These are phyloP conservation scores for Periophthalmodon schlosseri DNA, from an alignment of 2,113 vertebrate species.

Conservation along the genomic window DNA sequence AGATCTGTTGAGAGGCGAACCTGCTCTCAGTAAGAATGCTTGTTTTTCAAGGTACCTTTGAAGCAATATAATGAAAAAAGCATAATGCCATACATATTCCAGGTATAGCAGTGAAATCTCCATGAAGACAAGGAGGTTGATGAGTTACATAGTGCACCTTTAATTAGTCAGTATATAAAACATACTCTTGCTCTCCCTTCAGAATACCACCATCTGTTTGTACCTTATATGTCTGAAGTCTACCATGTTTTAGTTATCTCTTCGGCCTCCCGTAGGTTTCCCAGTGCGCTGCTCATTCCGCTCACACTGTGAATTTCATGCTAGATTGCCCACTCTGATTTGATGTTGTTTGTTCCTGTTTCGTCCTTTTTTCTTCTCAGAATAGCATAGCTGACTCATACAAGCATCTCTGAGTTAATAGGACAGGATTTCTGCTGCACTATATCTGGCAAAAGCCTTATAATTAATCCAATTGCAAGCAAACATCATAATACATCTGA, in stretches of 20 bases:
- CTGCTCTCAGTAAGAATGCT: too few relatives aligned
- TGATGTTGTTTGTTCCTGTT: conserved; percentile 27
- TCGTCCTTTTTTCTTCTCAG: conserved; percentile 22
- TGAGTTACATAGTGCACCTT: background rate
- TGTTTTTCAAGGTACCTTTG: too few relatives aligned
- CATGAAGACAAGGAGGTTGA: too few relatives aligned
- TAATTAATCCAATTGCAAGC: background rate
- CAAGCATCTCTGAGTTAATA: conserved; percentile 30
- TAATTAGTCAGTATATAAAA: background rate
- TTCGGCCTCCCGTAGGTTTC: conserved; percentile 19
- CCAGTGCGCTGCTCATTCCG: conserved; percentile 18
- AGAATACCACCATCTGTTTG: background rate
- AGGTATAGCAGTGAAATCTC: too few relatives aligned
- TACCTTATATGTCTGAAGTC: conserved; percentile 8
- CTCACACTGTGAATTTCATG: conserved; percentile 27
- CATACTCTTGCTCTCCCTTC: too few relatives aligned
- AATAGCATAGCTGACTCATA: conserved; percentile 47
- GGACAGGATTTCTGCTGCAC: conserved; percentile 28
- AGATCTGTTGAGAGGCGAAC: too few relatives aligned
- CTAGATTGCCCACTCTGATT: conserved; percentile 22
- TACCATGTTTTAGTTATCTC: conserved; percentile 12
- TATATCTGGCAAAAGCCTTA: background rate
- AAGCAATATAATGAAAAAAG: too few relatives aligned
- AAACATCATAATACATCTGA: background rate
- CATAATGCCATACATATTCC: too few relatives aligned